Evolutionary conservation across 1,140 invertebrate species (phyloP).

Genomic region (Ceratosolen solmsi): DNA sequence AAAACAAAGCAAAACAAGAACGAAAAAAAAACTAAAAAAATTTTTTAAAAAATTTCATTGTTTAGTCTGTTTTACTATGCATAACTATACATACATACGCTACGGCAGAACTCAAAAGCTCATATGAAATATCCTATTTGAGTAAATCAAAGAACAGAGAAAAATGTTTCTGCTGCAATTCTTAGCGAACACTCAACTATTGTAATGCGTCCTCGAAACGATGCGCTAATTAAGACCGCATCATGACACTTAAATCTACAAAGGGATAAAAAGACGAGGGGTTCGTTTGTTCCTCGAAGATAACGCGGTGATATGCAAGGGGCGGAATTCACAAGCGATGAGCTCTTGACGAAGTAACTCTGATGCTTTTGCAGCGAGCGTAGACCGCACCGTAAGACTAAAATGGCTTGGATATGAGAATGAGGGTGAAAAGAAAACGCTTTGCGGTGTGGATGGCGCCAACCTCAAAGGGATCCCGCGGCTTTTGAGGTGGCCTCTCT

Average conservation of each 20-base stretch:
- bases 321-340: not conserved
- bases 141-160: not conserved
- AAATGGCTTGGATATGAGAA: constrained; percentile 6
- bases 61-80: too few species aligned
- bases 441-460: constrained; percentile 32
- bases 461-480: constrained; percentile 42
- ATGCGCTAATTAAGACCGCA: not conserved
- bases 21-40: too few species aligned
- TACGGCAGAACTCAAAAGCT: too few species aligned
- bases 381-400: not conserved
- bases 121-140: too few species aligned
- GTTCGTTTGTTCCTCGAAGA: constrained; percentile 11
- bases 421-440: constrained; percentile 24
- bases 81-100: too few species aligned
- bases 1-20: too few species aligned
- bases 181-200: not conserved
- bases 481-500: constrained; percentile 36
- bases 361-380: not conserved
- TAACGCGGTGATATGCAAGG: not conserved
- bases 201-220: not conserved
- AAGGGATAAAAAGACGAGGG: not conserved
- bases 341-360: not conserved
- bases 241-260: not conserved
- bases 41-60: too few species aligned
- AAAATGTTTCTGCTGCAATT: not conserved